phyloP scores from a whole-genome alignment of 2,797 vertebrate genomes.

The Chrysocyon brachyurus region DNA sequence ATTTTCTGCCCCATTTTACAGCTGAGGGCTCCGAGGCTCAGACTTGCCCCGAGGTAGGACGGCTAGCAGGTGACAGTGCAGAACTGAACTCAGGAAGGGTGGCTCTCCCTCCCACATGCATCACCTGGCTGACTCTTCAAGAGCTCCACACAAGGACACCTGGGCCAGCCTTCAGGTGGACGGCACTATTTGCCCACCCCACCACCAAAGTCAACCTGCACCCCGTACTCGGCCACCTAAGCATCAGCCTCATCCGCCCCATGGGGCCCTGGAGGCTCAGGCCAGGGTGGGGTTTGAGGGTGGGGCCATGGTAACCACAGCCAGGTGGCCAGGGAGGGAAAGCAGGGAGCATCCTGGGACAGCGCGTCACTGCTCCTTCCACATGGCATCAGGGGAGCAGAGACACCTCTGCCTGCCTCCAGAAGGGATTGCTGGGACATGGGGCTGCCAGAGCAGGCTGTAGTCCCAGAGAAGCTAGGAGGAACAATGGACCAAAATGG shows the following conservation, averaged over 20 bases:
- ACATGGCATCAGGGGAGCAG: neutral
- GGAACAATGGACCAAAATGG: neutral
- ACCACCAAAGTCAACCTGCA: too few species aligned
- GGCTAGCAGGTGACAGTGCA: neutral
- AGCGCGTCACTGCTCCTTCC: neutral
- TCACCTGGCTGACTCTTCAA: neutral
- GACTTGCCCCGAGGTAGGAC: neutral
- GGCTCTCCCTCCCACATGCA: neutral
- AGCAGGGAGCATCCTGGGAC: neutral
- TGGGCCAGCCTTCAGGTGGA: too few species aligned
- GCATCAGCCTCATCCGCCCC: accelerated
- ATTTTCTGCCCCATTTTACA: neutral
- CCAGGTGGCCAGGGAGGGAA: neutral
- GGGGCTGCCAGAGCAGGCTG: neutral
- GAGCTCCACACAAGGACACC: neutral
- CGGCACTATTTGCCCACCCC: too few species aligned
- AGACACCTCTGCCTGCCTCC: neutral
- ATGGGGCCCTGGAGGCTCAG: accelerated
- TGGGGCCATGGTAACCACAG: accelerated
- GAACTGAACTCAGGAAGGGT: neutral
- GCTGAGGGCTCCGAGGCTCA: neutral
- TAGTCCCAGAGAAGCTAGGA: neutral
- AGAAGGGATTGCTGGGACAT: neutral
- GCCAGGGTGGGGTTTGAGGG: neutral
- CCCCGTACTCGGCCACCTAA: too few species aligned